Base-by-base conservation (phyloP, 2,113 vertebrate species). In the Nerophis lumbriciformis region DNA sequence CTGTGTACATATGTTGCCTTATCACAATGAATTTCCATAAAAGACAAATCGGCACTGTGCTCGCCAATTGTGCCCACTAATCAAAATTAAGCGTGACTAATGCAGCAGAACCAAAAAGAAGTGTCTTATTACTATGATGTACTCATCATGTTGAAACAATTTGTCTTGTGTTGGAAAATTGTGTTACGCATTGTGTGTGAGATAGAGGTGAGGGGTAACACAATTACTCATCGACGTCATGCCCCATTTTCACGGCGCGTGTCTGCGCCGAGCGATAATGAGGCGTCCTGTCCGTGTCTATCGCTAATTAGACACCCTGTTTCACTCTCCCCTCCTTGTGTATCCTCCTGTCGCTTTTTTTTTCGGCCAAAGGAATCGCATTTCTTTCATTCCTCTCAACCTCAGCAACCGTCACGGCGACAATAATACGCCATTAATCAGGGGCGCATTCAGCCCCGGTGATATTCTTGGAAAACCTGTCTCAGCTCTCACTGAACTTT, bases 161-260 rank as follows among this genome's bases (percentile, higher is more conserved):
- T 71, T 49, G 4, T 53, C 21, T 55, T 36, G 19, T 50, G 15
- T 45, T 13, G 36, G 21, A 14, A 63, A 62, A 67, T 53, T 2
- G 5, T 66, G 48, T 47, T 59, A 65, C 69, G 68, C 63, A 39
- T 39, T 39, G 59, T n/a, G 45, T 37, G 48, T 59, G 51, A 73
- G 69, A 73, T 48, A 66, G 64, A 72, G 53, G 67, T 74, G 72
- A 75, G 55, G 56, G 71, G 57, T 64, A 72, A 82, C 68, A 53
- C 59, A 85, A 80, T 82, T 82, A 85, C 76, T 86, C 79, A 76
- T 53, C 28, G 5, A n/a, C 63, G 77, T 82, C 85, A 76, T 39
- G 65, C 69, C 37, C 66, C 76, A 57, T 73, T 79, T 73, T 76
- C 76, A 76, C 45, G 7, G 49, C 1, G 8, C 48, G 53, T 42